phyloP scores from a whole-genome alignment of 2,888 invertebrate species.

The Cylindroiulus punctatus region DNA sequence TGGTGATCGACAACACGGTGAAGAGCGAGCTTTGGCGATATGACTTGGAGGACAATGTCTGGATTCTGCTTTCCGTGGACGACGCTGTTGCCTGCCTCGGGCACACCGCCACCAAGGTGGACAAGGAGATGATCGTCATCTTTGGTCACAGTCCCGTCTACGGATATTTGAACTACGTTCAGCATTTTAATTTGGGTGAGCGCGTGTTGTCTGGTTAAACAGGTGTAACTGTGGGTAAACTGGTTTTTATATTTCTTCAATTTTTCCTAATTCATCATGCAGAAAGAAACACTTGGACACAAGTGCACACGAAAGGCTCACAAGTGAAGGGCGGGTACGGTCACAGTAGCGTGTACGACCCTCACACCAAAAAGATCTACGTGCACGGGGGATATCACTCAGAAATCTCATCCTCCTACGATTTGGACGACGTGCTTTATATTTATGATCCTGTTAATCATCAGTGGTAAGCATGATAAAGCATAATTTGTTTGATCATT shows the following conservation, averaged over 20 bases:
- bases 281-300: conserved; percentile 80
- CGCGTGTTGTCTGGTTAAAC: too few species aligned
- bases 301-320: conserved; percentile 80
- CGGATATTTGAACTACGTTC: conserved; percentile 93
- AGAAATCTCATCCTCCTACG: conserved; percentile 80
- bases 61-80: conserved; percentile 72
- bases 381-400: conserved; percentile 94
- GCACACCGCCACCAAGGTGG: conserved; percentile 90
- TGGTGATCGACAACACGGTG: conserved; percentile 70
- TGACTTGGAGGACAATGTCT: conserved; percentile 79
- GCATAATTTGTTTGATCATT: too few species aligned
- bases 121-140: conserved; percentile 86
- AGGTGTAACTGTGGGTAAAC: too few species aligned
- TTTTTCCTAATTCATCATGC: not conserved
- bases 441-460: conserved; percentile 83
- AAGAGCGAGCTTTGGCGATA: conserved; percentile 88
- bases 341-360: conserved; percentile 87
- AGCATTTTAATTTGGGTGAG: conserved; percentile 71
- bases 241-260: too few species aligned
- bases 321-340: conserved; percentile 93
- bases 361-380: conserved; percentile 80
- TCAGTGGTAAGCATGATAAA: conserved; percentile 77
- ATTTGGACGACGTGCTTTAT: conserved; percentile 80
- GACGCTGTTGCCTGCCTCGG: conserved; percentile 77
- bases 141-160: conserved; percentile 96